These are phyloP conservation scores for Liposcelis brunnea DNA, from an alignment of 2,888 invertebrate genomes.

Conservation along the genomic window DNA sequence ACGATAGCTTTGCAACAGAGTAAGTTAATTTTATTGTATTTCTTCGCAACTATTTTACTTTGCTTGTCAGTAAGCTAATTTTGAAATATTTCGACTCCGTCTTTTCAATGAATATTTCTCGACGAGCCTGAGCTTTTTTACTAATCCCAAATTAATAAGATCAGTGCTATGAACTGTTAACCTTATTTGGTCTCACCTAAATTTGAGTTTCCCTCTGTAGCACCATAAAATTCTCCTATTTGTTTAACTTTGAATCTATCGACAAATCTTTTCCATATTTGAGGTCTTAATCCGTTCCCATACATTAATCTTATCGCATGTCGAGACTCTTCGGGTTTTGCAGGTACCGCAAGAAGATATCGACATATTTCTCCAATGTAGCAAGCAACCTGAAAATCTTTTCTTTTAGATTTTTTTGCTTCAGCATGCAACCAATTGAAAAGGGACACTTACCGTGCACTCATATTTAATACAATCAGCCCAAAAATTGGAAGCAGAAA, in stretches of 20 bases:
- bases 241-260: slow-evolving; percentile 42
- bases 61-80: too few species aligned
- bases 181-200: too few species aligned
- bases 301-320: slow-evolving; percentile 68
- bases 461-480: slow-evolving; percentile 29
- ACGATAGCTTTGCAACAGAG: too few species aligned
- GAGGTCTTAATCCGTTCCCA: slow-evolving; percentile 83
- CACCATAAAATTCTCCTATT: slow-evolving; percentile 48
- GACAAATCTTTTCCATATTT: slow-evolving; percentile 81
- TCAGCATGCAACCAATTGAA: background rate
- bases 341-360: slow-evolving; percentile 56
- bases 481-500: slow-evolving; percentile 31
- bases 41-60: too few species aligned
- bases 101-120: too few species aligned
- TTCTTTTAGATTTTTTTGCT: background rate
- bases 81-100: too few species aligned
- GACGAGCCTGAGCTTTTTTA: too few species aligned
- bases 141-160: too few species aligned
- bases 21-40: too few species aligned
- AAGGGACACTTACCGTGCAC: slow-evolving; percentile 26
- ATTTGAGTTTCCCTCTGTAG: slow-evolving; percentile 51
- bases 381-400: slow-evolving; percentile 46
- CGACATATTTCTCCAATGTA: slow-evolving; percentile 85
- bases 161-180: too few species aligned
- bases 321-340: slow-evolving; percentile 39